Percentiles rank a stretch among this genome's conserved stretches.
phyloP scores from a whole-genome alignment of 2,113 vertebrate genomes.

The Podiceps cristatus region DNA sequence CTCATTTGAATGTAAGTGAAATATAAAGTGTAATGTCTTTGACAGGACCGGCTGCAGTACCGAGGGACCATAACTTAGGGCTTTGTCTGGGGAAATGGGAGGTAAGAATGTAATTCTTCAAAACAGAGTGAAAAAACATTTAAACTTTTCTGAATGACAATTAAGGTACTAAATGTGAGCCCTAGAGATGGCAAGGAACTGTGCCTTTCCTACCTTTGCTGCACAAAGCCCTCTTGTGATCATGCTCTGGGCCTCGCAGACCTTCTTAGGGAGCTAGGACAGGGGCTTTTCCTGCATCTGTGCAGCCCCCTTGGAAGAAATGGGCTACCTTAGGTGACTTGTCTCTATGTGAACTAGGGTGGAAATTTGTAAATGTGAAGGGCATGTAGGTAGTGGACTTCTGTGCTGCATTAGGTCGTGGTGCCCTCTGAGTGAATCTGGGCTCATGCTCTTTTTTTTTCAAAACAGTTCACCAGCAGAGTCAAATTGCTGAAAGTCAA shows the following conservation, averaged over 20 bases:
- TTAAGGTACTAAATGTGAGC: neutral
- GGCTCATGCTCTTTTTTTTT: neutral
- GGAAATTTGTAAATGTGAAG: neutral
- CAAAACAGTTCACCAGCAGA: neutral
- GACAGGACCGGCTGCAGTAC: neutral
- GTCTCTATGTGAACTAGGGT: neutral
- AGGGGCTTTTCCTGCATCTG: neutral
- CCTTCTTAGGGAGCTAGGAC: neutral
- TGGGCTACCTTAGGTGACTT: neutral
- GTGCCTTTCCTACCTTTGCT: neutral
- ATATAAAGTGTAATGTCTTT: neutral
- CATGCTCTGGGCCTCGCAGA: neutral
- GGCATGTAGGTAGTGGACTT: neutral
- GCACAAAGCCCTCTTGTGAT: neutral
- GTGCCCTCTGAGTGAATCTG: neutral
- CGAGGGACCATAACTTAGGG: neutral
- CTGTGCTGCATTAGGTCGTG: neutral
- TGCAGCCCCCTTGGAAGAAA: neutral
- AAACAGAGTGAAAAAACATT: neutral
- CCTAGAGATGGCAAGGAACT: neutral
- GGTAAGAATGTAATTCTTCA: neutral
- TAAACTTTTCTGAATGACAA: neutral
- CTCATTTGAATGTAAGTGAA: neutral
- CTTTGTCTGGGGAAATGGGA: neutral
- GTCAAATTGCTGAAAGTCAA: slow-evolving; percentile 32